Base-by-base conservation (phyloP, 2,797 vertebrate species). In the Synanceia verrucosa region DNA sequence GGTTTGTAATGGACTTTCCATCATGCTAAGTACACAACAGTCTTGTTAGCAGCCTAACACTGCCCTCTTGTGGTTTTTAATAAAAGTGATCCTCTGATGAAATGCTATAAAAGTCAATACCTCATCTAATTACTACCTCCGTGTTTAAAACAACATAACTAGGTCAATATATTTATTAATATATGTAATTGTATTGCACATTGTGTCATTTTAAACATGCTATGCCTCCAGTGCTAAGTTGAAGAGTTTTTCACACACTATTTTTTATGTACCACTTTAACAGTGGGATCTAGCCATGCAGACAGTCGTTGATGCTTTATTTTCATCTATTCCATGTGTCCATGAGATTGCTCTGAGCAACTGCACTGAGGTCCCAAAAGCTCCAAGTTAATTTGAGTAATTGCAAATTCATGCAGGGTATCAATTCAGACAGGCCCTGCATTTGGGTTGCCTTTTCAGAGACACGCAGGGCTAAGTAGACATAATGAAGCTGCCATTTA, bases 21-120 rank as follows among this genome's bases (percentile, higher is more conserved):
- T 78, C n/a, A 59, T 29, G 19, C 21, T 9, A 41, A 55, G 29
- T 5, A 24, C 16, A 41, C 9, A 51, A n/a, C n/a, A 39, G 7
- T 24, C 9, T 11, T 41, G 23, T 63, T 19, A 43, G 50, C 59
- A 72, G 78, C 53, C 31, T 44, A 53, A 58, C 70, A 88, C 70
- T 88, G 89, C 88, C 91, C 87, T 58, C 93, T 21, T 85, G 86
- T 91, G 92, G 87, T 65, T 3, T 41, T 10, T 62, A 58, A 47
- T 57, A 44, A 64, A 66, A 29, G 6, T 10, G 26, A 43, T 33
- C 16, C 29, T 58, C 18, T 37, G 63, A 10, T 60, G 5, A 72
- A 55, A 63, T 26, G 9, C 23, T 43, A 60, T n/a, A 44, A 65
- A 63, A 28, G 26, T 58, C 7, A 26, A 3, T 60, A 71, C 65